Evolutionary conservation across 2,888 invertebrate species (phyloP), one percentile per base, ranked within the genome.

Genomic region (Oscheius myriophilus): DNA sequence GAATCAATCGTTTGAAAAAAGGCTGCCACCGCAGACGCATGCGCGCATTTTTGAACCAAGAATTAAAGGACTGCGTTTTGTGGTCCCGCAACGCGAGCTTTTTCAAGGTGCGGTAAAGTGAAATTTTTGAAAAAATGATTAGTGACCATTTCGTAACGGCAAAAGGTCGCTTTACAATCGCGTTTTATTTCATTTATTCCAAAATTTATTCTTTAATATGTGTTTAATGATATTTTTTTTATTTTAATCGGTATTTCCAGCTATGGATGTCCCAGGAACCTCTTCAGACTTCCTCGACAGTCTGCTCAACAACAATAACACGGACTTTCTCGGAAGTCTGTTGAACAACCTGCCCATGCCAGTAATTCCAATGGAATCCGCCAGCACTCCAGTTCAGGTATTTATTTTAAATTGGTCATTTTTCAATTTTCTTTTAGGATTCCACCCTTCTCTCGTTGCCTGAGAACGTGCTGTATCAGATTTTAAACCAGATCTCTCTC

Each of bases 401-500:
- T 16, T 25, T 2, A 16, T n/a, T 18, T 52, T 9, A 4, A 25
- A 16, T 26, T 45, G 4, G 16, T n/a, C 2, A 12, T 2, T 18
- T 41, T 25, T 54, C 16, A 39, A 16, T 12, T 54, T 25, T 54
- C 9, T 25, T 18, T 41, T 64, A 72, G 70, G 53, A 63, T n/a
- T 70, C 76, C 2, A 61, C 55, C 33, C 26, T 76, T 1, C 52
- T 76, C 14, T n/a, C 18, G 11, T 62, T 78, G 21, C 65, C 71
- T 6, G 65, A 67, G 11, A 66, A 67, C 18, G 11, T 74, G 1
- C 46, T 78, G 11, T 65, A 67, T 12, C 57, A 49, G n/a, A 69
- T 78, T 39, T 51, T 76, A 11, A 46, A 62, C n/a, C 64, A 58
- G 41, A 69, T 78, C 23, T 76, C 78, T 3, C 45, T 78, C 1